Conservation (phyloP, 2,797 vertebrate species). For the Mallotus villosus region DNA sequence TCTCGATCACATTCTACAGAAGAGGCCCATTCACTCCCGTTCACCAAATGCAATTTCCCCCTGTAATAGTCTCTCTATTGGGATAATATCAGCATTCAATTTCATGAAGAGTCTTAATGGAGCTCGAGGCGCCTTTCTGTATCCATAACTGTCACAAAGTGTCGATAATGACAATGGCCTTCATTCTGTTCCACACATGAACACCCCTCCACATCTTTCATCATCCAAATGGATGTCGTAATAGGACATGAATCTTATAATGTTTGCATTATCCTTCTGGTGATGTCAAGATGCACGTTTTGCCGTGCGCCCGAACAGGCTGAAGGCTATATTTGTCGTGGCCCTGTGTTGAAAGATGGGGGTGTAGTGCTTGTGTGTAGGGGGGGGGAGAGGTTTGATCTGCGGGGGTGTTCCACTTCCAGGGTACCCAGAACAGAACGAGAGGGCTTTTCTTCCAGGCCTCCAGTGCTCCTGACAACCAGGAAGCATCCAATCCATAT, state of each 20-base stretch:
- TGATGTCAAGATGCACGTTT: background rate
- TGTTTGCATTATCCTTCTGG: background rate
- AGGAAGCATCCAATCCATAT: conserved; percentile 57
- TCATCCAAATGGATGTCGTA: background rate
- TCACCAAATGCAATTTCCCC: background rate
- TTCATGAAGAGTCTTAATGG: background rate
- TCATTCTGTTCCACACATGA: background rate
- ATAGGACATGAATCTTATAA: background rate
- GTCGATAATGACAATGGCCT: background rate
- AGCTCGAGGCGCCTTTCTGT: background rate
- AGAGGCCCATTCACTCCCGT: background rate
- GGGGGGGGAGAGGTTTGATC: background rate
- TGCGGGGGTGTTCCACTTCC: background rate
- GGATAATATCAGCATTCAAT: conserved; percentile 2
- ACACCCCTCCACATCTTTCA: background rate
- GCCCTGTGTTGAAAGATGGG: background rate
- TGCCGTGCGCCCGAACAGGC: background rate
- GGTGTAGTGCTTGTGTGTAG: background rate
- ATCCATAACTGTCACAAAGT: background rate
- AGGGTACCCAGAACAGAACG: conserved; percentile 46
- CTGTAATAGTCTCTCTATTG: background rate
- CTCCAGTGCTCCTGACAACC: conserved; percentile 54
- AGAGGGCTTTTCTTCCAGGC: conserved; percentile 54
- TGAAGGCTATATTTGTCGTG: no score
- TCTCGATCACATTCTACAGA: background rate